A percentile compares a stretch with the other conserved stretches of the same genome.
phyloP scores from a whole-genome alignment of 2,888 invertebrate species.

The Anagyrus pseudococci region DNA sequence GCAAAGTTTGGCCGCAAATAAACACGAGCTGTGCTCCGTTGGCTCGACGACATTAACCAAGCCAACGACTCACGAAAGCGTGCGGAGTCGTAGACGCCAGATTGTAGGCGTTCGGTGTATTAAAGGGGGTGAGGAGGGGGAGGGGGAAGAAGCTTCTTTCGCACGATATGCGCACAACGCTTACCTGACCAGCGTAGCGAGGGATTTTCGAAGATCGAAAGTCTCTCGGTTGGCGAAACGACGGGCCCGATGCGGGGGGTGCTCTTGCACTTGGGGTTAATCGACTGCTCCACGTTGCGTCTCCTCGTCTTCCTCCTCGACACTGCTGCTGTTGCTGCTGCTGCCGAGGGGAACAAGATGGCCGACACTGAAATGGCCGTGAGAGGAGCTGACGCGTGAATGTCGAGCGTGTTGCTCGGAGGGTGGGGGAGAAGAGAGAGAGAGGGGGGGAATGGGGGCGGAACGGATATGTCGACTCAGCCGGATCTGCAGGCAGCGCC shows the following conservation, averaged over 20 bases:
- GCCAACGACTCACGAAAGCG: no score
- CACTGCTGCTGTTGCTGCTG: no score
- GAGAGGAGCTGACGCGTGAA: conserved; percentile 36
- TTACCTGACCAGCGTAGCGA: no score
- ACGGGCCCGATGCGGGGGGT: not conserved
- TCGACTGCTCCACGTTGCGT: not conserved
- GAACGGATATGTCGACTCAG: no score
- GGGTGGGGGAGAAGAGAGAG: not conserved
- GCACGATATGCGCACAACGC: no score
- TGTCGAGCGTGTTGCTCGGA: conserved; percentile 23
- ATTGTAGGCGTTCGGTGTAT: not conserved
- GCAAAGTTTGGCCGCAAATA: not conserved
- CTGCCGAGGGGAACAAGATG: conserved; percentile 46
- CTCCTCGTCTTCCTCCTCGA: not conserved
- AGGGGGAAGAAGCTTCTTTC: not conserved
- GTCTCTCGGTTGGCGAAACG: not conserved
- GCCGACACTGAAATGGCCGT: conserved; percentile 42
- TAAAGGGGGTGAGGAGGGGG: not conserved
- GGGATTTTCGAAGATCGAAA: not conserved
- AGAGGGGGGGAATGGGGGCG: no score
- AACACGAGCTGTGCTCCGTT: no score
- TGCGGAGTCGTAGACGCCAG: no score
- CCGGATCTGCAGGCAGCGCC: no score
- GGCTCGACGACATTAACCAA: no score
- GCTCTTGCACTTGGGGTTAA: no score